A percentile compares a stretch with the other conserved stretches of the same genome.
Conservation (phyloP, 2,113 vertebrate species). For the Trachemys scripta region DNA sequence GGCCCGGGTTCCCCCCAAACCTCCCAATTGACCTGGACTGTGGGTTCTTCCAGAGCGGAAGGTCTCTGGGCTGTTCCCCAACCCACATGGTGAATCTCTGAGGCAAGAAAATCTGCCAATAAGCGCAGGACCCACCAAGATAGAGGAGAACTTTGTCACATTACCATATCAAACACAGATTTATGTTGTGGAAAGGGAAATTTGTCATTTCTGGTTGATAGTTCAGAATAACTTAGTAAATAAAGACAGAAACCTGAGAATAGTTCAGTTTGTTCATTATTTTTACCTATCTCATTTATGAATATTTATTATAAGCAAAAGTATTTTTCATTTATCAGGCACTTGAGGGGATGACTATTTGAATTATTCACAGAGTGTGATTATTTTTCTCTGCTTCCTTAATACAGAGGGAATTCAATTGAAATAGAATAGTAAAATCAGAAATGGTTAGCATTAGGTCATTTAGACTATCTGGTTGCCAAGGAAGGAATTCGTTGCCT, state of each 20-base stretch:
- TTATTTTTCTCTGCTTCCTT: slow-evolving; percentile 48
- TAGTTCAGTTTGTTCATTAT: slow-evolving; percentile 9
- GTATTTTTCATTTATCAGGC: slow-evolving; percentile 52
- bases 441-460: slow-evolving; percentile 53
- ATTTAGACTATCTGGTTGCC: slow-evolving; percentile 43
- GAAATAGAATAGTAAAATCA: slow-evolving; percentile 37
- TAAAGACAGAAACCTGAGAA: slow-evolving; percentile 29
- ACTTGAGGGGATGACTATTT: slow-evolving; percentile 5
- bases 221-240: slow-evolving; percentile 42
- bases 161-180: slow-evolving; percentile 10
- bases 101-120: too few species aligned
- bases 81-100: too few species aligned
- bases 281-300: slow-evolving; percentile 28
- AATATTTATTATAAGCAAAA: slow-evolving; percentile 41
- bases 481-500: slow-evolving; percentile 11
- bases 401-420: slow-evolving; percentile 38
- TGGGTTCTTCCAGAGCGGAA: too few species aligned
- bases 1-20: too few species aligned
- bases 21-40: too few species aligned
- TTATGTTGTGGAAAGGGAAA: slow-evolving; percentile 53
- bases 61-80: too few species aligned
- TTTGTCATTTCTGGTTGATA: background rate
- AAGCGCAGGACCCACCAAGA: too few species aligned
- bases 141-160: too few species aligned
- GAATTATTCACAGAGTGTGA: background rate